Percentiles rank a stretch among this genome's conserved stretches.
Conservation (phyloP, 2,113 vertebrate species). For the Alosa alosa region DNA sequence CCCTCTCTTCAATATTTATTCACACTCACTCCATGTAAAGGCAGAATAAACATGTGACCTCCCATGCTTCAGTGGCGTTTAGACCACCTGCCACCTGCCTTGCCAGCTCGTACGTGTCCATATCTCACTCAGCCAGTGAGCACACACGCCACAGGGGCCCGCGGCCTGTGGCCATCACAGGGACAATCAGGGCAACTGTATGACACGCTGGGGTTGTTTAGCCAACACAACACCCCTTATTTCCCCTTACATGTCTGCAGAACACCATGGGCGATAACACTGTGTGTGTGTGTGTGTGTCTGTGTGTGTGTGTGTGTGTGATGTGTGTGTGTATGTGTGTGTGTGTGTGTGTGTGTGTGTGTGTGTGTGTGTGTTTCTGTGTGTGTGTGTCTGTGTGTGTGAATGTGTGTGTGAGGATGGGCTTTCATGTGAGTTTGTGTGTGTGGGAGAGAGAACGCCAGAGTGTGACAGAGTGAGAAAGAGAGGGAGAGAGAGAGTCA, state of each 20-base stretch:
- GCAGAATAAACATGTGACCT: neutral
- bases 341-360: conserved; percentile 16
- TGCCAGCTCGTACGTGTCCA: neutral
- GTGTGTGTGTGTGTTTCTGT: neutral
- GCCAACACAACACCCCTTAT: neutral
- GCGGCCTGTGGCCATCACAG: neutral
- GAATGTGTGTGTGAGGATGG: too few relatives aligned
- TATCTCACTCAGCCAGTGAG: neutral
- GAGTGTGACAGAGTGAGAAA: neutral
- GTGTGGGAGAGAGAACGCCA: neutral
- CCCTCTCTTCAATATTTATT: neutral
- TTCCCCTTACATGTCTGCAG: conserved; percentile 4
- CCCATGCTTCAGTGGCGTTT: neutral
- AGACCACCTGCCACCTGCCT: neutral
- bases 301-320: neutral
- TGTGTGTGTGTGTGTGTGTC: neutral
- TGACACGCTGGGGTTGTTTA: conserved; percentile 5
- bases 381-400: neutral
- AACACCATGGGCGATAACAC: neutral
- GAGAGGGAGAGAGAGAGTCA: neutral
- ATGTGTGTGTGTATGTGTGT: conserved; percentile 20
- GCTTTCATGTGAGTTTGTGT: neutral
- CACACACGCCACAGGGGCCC: neutral
- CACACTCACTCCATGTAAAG: neutral
- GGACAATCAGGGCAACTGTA: neutral